A percentile compares a stretch with the other conserved stretches of the same genome.
These are phyloP conservation scores for Lycaena phlaeas DNA, from an alignment of 2,888 invertebrate species.

Conservation along the genomic window DNA sequence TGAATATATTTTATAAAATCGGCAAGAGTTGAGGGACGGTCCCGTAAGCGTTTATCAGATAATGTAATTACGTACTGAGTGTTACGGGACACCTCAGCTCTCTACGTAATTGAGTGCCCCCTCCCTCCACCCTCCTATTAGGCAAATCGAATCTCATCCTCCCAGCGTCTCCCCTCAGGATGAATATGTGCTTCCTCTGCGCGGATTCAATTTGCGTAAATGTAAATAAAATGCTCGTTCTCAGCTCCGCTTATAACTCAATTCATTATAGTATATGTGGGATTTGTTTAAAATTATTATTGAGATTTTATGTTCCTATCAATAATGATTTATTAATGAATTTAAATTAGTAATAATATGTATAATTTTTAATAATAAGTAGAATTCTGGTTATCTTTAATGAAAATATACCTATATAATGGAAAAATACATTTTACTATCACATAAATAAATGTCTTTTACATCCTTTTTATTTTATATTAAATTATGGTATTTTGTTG, in stretches of 20 bases:
- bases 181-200: constrained; percentile 48
- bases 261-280: constrained; percentile 14
- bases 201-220: constrained; percentile 62
- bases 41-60: constrained; percentile 54
- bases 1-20: not conserved
- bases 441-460: no score
- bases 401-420: no score
- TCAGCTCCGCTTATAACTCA: constrained; percentile 14
- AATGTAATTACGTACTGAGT: constrained; percentile 66
- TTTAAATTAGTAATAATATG: no score
- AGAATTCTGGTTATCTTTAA: no score
- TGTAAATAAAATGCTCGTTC: constrained; percentile 58
- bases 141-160: constrained; percentile 67
- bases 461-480: no score
- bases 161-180: constrained; percentile 28
- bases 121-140: constrained; percentile 56
- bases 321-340: no score
- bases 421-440: no score
- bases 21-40: not conserved
- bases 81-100: constrained; percentile 60
- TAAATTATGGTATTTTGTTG: no score
- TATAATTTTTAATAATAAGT: no score
- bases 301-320: not conserved
- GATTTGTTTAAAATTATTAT: not conserved
- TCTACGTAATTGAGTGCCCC: constrained; percentile 65